These are phyloP conservation scores for Nymphalis urticae DNA, from an alignment of 2,888 invertebrate species.

Conservation along the genomic window DNA sequence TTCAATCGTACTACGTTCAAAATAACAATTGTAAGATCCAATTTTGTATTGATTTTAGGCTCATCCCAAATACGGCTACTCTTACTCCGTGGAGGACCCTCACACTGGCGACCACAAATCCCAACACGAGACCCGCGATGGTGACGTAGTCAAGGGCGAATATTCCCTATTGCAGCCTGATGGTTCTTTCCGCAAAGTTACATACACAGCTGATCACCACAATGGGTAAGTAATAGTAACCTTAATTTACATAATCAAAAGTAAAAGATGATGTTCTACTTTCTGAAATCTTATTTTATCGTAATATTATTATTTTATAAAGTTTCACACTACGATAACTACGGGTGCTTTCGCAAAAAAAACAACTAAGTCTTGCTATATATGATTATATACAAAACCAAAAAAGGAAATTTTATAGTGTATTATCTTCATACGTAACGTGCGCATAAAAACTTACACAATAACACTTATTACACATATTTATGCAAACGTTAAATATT, in stretches of 20 bases:
- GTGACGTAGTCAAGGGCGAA: slow-evolving; percentile 81
- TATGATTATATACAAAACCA: not conserved
- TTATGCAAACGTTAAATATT: slow-evolving; percentile 13
- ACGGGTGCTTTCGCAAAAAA: too few relatives aligned
- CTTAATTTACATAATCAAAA: too few relatives aligned
- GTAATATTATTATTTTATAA: too few relatives aligned
- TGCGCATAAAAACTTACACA: slow-evolving; percentile 13
- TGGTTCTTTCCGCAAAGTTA: slow-evolving; percentile 81
- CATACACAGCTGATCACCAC: slow-evolving; percentile 82
- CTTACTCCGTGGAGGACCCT: slow-evolving; percentile 82
- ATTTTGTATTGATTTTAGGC: slow-evolving; percentile 54
- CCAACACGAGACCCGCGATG: slow-evolving; percentile 80
- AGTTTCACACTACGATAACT: too few relatives aligned
- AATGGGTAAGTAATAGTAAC: slow-evolving; percentile 61
- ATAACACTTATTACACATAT: slow-evolving; percentile 19
- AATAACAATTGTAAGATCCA: not conserved
- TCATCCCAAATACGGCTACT: slow-evolving; percentile 78
- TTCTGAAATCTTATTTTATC: not conserved
- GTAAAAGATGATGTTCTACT: too few relatives aligned
- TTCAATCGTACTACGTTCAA: not conserved
- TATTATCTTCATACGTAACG: slow-evolving; percentile 7
- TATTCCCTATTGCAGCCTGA: slow-evolving; percentile 82
- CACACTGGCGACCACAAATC: slow-evolving; percentile 83
- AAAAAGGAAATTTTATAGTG: slow-evolving; percentile 4
- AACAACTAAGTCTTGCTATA: too few relatives aligned